These are phyloP conservation scores for Anas acuta DNA, from an alignment of 2,797 vertebrate species.

Conservation along the genomic window DNA sequence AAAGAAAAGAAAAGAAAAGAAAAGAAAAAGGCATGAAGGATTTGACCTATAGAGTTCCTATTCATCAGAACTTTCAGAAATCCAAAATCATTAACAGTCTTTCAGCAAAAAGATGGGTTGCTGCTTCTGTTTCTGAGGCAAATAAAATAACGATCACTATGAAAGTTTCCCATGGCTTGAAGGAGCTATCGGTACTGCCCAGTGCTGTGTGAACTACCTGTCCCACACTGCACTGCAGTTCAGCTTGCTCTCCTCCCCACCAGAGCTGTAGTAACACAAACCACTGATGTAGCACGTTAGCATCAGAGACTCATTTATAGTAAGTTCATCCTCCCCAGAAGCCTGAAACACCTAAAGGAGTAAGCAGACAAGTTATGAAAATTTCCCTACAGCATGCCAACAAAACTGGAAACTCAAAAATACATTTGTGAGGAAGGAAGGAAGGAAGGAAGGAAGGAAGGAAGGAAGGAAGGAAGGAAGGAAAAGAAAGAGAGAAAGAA, in stretches of 20 bases:
- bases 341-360: neutral
- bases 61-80: neutral
- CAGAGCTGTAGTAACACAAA: neutral
- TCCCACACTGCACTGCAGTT: rapidly evolving
- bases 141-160: neutral
- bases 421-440: too few species aligned
- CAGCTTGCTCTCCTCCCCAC: neutral
- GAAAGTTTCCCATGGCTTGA: neutral
- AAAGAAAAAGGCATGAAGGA: neutral
- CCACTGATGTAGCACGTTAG: neutral
- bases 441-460: too few species aligned
- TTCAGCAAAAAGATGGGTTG: neutral
- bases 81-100: neutral
- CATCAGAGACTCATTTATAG: neutral
- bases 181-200: neutral
- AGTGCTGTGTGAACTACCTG: neutral
- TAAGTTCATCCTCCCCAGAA: neutral
- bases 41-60: neutral
- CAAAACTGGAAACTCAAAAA: neutral
- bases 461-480: too few species aligned
- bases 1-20: neutral
- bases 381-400: neutral
- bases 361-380: neutral
- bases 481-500: too few species aligned
- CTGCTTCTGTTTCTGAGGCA: neutral